A percentile compares a stretch with the other conserved stretches of the same genome.
Conservation (phyloP, 2,888 invertebrate genomes). For the Netelia fuscicornis region DNA sequence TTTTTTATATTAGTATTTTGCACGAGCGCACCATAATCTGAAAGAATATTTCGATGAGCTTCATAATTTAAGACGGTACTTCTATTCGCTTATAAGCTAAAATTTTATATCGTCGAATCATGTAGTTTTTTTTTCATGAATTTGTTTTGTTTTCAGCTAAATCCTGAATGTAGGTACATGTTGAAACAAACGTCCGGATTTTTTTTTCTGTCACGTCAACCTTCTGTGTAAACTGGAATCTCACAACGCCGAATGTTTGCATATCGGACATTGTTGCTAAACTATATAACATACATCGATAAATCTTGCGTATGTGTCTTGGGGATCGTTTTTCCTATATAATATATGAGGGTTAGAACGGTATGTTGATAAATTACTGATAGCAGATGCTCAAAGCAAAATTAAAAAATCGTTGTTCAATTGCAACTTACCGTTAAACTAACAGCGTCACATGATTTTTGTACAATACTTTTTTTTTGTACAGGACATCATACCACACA, state of each 20-base stretch:
- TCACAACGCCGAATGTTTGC: not conserved
- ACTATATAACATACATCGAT: not conserved
- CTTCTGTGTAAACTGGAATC: not conserved
- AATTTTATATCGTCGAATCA: not conserved
- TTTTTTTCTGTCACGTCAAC: not conserved
- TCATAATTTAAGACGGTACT: not conserved
- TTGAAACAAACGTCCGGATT: not conserved
- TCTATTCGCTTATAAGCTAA: constrained; percentile 6
- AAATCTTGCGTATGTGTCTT: not conserved
- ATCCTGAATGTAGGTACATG: constrained; percentile 16
- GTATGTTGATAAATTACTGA: constrained; percentile 13
- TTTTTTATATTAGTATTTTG: too few species aligned
- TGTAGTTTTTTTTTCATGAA: not conserved
- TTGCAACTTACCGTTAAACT: constrained; percentile 6
- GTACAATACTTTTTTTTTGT: not conserved
- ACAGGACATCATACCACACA: not conserved
- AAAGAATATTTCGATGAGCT: constrained; percentile 9
- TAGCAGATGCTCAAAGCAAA: constrained; percentile 17
- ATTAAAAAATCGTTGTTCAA: not conserved
- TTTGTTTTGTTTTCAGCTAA: constrained; percentile 1
- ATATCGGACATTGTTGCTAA: not conserved
- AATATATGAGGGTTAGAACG: not conserved
- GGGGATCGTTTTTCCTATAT: not conserved
- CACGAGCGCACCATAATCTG: not conserved
- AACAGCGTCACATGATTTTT: not conserved